Conservation (phyloP, 1,140 invertebrate species). For the Plectrocnemia conspersa region DNA sequence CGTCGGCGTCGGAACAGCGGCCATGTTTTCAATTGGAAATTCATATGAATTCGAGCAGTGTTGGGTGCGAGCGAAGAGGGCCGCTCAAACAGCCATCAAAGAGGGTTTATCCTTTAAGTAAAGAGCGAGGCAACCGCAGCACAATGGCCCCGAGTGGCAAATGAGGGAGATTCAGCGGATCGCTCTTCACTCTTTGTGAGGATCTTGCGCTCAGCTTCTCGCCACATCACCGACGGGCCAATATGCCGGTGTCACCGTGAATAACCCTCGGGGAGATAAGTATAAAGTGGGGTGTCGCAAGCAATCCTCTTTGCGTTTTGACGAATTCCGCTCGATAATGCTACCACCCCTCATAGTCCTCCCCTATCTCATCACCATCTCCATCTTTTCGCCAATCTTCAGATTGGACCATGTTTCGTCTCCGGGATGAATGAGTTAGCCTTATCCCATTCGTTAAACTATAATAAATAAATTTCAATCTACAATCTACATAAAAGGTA, state of each 20-base stretch:
- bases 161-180: conserved; percentile 27
- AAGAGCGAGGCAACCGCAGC: conserved; percentile 21
- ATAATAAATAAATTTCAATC: too few relatives aligned
- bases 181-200: neutral
- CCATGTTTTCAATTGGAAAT: conserved; percentile 14
- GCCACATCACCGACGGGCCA: conserved; percentile 1
- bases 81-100: conserved; percentile 29
- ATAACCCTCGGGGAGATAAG: conserved; percentile 4
- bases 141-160: conserved; percentile 32
- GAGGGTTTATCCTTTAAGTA: conserved; percentile 32
- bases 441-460: too few relatives aligned
- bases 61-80: neutral
- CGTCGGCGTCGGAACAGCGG: too few relatives aligned
- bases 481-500: too few relatives aligned
- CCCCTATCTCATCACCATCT: neutral
- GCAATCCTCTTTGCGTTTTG: neutral
- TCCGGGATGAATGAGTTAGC: too few relatives aligned
- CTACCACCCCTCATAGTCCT: too few relatives aligned
- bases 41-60: conserved; percentile 1
- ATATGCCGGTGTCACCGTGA: conserved; percentile 10
- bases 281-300: too few relatives aligned
- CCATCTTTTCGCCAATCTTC: too few relatives aligned
- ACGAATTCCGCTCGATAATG: conserved; percentile 1
- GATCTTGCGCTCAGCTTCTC: neutral
- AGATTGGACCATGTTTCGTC: too few relatives aligned